Percentiles rank a stretch among this genome's conserved stretches.
Conservation (phyloP, 2,888 invertebrate species). For the Seira musarum region DNA sequence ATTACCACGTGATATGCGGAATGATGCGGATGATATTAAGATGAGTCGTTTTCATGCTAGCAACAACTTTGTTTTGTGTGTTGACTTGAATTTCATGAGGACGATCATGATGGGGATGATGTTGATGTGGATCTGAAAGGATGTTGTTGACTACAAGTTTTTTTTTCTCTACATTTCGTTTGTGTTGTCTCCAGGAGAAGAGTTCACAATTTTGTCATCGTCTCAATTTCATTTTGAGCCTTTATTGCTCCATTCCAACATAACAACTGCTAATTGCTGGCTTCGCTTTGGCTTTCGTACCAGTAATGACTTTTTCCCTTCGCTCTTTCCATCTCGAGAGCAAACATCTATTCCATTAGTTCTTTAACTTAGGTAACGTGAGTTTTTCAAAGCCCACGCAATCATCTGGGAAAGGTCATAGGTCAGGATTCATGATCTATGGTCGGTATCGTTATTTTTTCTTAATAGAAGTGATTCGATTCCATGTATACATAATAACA, state of each 20-base stretch:
- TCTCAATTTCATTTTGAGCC: too few relatives aligned
- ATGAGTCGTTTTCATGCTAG: background rate
- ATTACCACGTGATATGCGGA: background rate
- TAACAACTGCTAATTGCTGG: background rate
- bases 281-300: background rate
- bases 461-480: too few relatives aligned
- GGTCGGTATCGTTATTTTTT: too few relatives aligned
- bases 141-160: background rate
- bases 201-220: too few relatives aligned
- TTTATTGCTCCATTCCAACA: background rate
- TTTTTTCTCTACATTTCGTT: background rate
- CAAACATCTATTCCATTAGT: too few relatives aligned
- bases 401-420: conserved; percentile 36
- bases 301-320: conserved; percentile 12
- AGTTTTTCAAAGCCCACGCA: too few relatives aligned
- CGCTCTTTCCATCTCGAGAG: background rate
- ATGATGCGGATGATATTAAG: background rate
- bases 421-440: conserved; percentile 20
- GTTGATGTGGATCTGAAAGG: too few relatives aligned
- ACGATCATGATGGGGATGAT: too few relatives aligned
- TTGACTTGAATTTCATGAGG: background rate
- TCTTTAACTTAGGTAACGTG: too few relatives aligned
- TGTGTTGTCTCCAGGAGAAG: background rate
- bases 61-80: background rate
- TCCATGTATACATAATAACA: too few relatives aligned